Evolutionary conservation across 2,888 invertebrate genomes (phyloP), one percentile per base, ranked within the genome.

Genomic region (Trichogramma evanescens): DNA sequence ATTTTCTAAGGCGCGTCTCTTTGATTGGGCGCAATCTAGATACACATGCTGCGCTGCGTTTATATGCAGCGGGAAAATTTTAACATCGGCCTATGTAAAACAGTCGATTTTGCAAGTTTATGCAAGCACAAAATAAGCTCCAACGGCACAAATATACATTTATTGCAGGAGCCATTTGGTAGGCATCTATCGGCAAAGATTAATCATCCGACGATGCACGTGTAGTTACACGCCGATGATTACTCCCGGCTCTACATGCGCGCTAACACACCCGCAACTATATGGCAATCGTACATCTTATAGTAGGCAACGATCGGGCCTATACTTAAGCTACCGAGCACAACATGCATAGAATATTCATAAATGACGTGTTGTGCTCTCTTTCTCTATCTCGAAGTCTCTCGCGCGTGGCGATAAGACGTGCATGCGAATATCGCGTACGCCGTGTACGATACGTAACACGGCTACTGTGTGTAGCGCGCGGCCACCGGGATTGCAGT

Each of bases 161-260:
- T 26, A 26, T 26, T 26, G 46, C 46, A 46, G 46, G n/a, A 45
- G 56, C 46, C 55, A 10, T 44, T 9, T 52, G 58, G 65, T 61
- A 53, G 56, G 49, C 51, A 63, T 53, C 60, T 63, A 65, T 65
- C 60, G 63, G 62, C 69, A 71, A 73, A 73, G 72, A 76, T 76
- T 75, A 76, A 76, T 76, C 75, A 74, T 71, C 70, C 69, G 64
- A 65, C 65, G 65, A 59, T 66, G 63, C 59, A 65, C 67, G 67
- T 68, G 64, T 65, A 68, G 66, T 63, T 65, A 61, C 40, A 52
- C 48, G 44, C 56, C 62, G 51, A 55, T 59, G 45, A 26, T 26
- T 26, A 26, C 26, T 26, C 26, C 26, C 26, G 26, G 26, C 2
- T 26, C 26, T 26, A 2, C 3, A 26, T 2, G 26, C 26, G 26